Percentiles rank a stretch among this genome's conserved stretches.
Evolutionary conservation across 2,797 vertebrate genomes (phyloP).

Genomic region (Sebastes ruberrimus): DNA sequence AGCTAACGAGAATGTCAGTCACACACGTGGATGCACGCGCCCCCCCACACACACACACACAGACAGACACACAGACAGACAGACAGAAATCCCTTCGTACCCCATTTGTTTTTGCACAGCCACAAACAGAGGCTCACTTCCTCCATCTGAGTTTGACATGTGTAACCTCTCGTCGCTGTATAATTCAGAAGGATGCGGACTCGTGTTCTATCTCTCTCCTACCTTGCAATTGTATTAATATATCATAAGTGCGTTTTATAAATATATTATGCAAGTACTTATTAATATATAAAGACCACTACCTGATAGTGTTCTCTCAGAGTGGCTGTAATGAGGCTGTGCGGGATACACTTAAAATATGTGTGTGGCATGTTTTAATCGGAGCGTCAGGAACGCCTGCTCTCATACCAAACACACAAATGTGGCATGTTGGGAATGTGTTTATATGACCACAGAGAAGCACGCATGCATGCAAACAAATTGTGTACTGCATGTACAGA

Average conservation of each 20-base stretch:
- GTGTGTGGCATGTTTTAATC: slow-evolving; percentile 26
- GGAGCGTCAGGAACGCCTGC: not conserved
- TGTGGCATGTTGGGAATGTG: not conserved
- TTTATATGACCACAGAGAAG: not conserved
- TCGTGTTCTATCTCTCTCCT: slow-evolving; percentile 24
- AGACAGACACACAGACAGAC: not conserved
- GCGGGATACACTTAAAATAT: slow-evolving; percentile 17
- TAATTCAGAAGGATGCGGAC: slow-evolving; percentile 56
- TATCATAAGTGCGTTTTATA: slow-evolving; percentile 56
- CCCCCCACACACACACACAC: not conserved
- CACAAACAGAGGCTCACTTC: slow-evolving; percentile 44
- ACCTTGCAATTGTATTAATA: slow-evolving; percentile 56
- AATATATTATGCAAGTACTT: slow-evolving; percentile 47
- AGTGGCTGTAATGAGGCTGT: slow-evolving; percentile 38
- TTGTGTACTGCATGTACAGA: not conserved
- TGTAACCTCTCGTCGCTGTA: slow-evolving; percentile 51
- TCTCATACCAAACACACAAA: not conserved
- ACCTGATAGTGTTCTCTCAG: slow-evolving; percentile 27
- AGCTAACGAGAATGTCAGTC: slow-evolving; percentile 78
- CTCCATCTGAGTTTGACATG: slow-evolving; percentile 47
- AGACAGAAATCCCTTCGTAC: slow-evolving; percentile 12
- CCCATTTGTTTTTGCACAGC: slow-evolving; percentile 27
- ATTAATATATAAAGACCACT: slow-evolving; percentile 51
- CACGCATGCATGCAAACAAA: not conserved
- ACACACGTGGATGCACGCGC: slow-evolving; percentile 14